Conservation (phyloP, 2,888 invertebrate genomes). For the Pristionchus exspectatus region DNA sequence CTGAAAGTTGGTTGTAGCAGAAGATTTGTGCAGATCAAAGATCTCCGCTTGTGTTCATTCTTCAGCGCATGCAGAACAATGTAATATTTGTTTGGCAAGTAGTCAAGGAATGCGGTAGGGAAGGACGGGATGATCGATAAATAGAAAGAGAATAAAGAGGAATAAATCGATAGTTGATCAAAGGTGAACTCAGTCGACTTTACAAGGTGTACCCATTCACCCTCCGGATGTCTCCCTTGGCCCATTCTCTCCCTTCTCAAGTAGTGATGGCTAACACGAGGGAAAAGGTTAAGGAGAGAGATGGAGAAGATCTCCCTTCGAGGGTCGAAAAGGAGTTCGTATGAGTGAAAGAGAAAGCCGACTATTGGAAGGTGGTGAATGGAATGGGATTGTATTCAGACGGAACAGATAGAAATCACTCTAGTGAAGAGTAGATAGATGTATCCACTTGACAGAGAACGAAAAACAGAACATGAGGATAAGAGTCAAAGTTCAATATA, state of each 20-base stretch:
- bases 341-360: conserved; percentile 27
- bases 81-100: conserved; percentile 38
- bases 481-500: not conserved
- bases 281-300: conserved; percentile 20
- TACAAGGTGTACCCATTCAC: conserved; percentile 35
- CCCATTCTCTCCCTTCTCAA: conserved; percentile 24
- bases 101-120: conserved; percentile 14
- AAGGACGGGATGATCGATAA: not conserved
- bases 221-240: conserved; percentile 2
- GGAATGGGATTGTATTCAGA: not conserved
- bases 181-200: not conserved
- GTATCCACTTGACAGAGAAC: not conserved
- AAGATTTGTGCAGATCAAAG: conserved; percentile 16
- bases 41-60: not conserved
- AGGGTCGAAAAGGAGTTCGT: conserved; percentile 3
- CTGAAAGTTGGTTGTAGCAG: not conserved
- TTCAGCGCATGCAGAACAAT: not conserved
- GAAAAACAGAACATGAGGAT: not conserved
- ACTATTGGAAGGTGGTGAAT: not conserved
- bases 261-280: conserved; percentile 44
- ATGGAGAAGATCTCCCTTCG: conserved; percentile 15
- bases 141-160: not conserved
- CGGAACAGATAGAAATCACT: not conserved
- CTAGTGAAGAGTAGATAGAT: not conserved
- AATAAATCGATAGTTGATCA: not conserved